phyloP scores from a whole-genome alignment of 2,797 vertebrate species.

The Thaleichthys pacificus region DNA sequence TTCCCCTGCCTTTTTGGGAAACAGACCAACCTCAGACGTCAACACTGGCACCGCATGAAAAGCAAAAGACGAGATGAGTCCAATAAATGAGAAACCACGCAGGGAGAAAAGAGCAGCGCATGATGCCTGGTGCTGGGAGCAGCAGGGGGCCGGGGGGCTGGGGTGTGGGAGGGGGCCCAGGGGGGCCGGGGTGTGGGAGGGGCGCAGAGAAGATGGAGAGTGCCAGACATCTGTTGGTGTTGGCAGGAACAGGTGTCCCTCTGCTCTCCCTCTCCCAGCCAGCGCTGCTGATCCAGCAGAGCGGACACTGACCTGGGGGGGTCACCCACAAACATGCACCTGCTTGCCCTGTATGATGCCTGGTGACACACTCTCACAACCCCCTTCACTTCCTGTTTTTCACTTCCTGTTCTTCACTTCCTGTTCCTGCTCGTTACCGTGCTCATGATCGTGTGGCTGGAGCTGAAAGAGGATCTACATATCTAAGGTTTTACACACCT shows the following conservation, averaged over 20 bases:
- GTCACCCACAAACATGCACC: slow-evolving; percentile 63
- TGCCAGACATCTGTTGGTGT: slow-evolving; percentile 76
- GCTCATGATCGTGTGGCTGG: background rate
- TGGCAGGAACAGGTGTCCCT: slow-evolving; percentile 58
- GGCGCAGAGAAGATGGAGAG: slow-evolving; percentile 32
- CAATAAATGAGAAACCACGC: too few species aligned
- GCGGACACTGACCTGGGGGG: slow-evolving; percentile 30
- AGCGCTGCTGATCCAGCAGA: slow-evolving; percentile 61
- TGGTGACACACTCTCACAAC: too few species aligned
- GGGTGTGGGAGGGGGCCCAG: slow-evolving; percentile 21
- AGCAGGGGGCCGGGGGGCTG: slow-evolving; percentile 44
- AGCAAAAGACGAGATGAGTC: too few species aligned
- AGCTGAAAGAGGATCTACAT: background rate
- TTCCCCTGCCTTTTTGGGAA: too few species aligned
- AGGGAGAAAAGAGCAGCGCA: too few species aligned
- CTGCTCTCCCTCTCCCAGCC: slow-evolving; percentile 66
- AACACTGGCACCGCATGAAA: too few species aligned
- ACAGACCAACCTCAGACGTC: too few species aligned
- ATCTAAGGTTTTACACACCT: background rate
- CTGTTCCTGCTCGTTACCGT: slow-evolving; percentile 33
- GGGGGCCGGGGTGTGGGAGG: slow-evolving; percentile 15
- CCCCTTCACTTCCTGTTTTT: slow-evolving; percentile 28
- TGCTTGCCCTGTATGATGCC: slow-evolving; percentile 29
- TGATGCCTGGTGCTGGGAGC: too few species aligned
- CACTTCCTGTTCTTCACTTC: slow-evolving; percentile 42